Evolutionary conservation across 2,113 vertebrate genomes (phyloP), one percentile per base, ranked within the genome.

Genomic region (Glaucomys volans): DNA sequence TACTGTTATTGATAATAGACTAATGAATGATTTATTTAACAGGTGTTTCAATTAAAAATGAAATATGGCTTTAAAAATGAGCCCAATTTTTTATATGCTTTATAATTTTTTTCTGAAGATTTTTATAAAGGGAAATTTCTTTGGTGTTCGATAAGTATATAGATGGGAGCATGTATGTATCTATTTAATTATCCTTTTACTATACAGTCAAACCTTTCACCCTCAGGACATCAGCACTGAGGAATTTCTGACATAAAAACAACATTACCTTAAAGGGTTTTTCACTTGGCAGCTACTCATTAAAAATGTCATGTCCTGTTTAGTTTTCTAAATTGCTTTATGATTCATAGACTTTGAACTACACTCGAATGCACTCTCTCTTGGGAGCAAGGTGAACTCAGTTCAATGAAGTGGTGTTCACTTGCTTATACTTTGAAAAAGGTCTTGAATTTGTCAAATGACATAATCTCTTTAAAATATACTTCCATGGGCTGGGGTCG

Each of bases 261-360:
- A 92, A 72, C 69, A 42, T 87, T 84, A 93, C 87, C 74, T 37
- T 93, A 84, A 77, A 57, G 50, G 54, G 72, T 35, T 91, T 95
- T 69, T 96, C 44, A 94, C 72, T 82, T 97, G 90, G 5, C 82
- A 83, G 35, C 66, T 47, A 64, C 35, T 96, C 77, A 91, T 92
- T 50, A 64, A 64, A 97, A 92, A 74, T 6, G 54, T 74, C 35
- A 93, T 89, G 93, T 96, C 87, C 91, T 80, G 84, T 96, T 82
- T 93, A 80, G n/a, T 37, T 82, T 95, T 91, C 95, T 77, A 37
- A 11, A 93, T 87, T 96, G 87, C 59, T 96, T 97, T 97, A 97
- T 97, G 96, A 95, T 89, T 97, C 91, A 96, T 67, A 57, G 90
- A 97, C 96, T 97, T 98, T 97, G 93, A 98, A 97, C 95, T 95